Evolutionary conservation across 2,888 invertebrate genomes (phyloP).

Genomic region (Hofmannophila pseudospretella): DNA sequence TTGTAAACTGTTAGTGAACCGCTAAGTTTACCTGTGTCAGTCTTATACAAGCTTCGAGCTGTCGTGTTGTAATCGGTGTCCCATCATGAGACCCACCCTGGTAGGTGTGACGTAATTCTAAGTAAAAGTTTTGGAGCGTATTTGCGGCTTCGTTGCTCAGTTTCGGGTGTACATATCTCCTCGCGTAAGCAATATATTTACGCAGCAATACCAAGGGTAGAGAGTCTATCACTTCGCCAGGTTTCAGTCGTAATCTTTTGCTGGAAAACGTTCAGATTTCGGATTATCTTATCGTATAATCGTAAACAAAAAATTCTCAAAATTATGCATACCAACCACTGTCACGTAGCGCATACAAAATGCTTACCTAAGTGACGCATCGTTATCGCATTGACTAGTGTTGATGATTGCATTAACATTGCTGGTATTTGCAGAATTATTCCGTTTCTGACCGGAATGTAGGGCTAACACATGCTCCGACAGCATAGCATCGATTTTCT

Average conservation of each 20-base stretch:
- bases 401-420: conserved; percentile 31
- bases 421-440: conserved; percentile 23
- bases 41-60: conserved; percentile 92
- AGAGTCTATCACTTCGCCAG: conserved; percentile 81
- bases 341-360: not conserved
- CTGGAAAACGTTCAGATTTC: conserved; percentile 65
- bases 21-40: conserved; percentile 88
- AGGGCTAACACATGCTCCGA: conserved; percentile 91
- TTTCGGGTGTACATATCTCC: conserved; percentile 90
- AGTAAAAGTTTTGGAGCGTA: conserved; percentile 87
- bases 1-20: too few relatives aligned
- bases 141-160: conserved; percentile 84
- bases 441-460: conserved; percentile 75
- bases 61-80: conserved; percentile 89
- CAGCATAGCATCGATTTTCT: conserved; percentile 85
- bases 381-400: conserved; percentile 49
- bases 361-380: conserved; percentile 48
- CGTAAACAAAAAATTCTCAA: too few relatives aligned
- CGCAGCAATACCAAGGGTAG: conserved; percentile 87
- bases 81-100: conserved; percentile 81
- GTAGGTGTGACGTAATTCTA: conserved; percentile 84
- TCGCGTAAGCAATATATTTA: conserved; percentile 95
- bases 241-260: conserved; percentile 76
- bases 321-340: too few relatives aligned
- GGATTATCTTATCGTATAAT: not conserved